Evolutionary conservation across 2,113 vertebrate genomes (phyloP), one percentile per base, ranked within the genome.

Genomic region (Anolis sagrei): DNA sequence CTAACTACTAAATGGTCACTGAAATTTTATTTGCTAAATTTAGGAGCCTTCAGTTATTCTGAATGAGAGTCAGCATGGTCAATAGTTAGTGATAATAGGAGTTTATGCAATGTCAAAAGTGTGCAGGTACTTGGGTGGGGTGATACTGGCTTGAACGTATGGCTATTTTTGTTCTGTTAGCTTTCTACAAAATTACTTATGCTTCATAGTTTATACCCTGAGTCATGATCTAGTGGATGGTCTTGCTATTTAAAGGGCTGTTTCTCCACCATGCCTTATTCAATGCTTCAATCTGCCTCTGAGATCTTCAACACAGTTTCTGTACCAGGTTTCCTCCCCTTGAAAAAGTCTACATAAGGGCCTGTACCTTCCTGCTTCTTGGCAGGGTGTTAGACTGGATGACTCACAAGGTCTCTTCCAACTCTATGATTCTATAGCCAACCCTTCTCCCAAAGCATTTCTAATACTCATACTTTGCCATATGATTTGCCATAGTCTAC

Each of bases 141-240:
- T 5, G 61, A 78, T 18, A 18, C n/a, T 34, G 10, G 3, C 7
- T 73, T 73, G 5, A 82, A 73, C 7, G 36, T 58, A 18, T 16
- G 8, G 36, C 2, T 29, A 58, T 82, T 49, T 27, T 61, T 36
- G 4, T 83, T 1, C 68, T 36, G 18, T 6, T 79, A 39, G 21
- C 75, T 61, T 80, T 44, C 74, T 54, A 73, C 85, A 91, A 69
- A 51, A 64, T 11, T 29, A 29, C n/a, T 44, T 44, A 44, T 44
- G 2, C 39, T 44, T 44, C 39, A 44, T 44, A 2, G 5, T 5
- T 44, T 44, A 44, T 44, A 44, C 39, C 39, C 39, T 44, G 39
- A 44, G 39, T 44, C 39, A 44, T 44, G 39, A 44, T 44, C 39
- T 44, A 5, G 39, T 44, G 39, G 39, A 44, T 44, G 39, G 39